Evolutionary conservation across 37 sponge, comb jelly and placozoan species (phyloP), one percentile per base, ranked within the genome.

Genomic region (Mnemiopsis leidyi): DNA sequence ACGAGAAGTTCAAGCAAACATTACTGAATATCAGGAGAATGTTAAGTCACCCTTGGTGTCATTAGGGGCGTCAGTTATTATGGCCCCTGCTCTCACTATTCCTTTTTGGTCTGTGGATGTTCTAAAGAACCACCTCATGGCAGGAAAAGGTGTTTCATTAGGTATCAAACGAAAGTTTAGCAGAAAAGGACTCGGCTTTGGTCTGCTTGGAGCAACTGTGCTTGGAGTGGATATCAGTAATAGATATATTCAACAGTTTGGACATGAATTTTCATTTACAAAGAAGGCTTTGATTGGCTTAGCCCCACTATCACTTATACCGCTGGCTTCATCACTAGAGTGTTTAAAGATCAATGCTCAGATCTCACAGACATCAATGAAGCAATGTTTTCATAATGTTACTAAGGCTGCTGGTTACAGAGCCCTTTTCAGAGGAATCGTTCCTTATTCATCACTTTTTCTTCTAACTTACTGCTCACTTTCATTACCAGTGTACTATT

Each of bases 351-450:
- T 85, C 5, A 85, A 85, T 26, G 33, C 36, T n/a, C 90, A 85
- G 30, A 33, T 85, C 24, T 38, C 61, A 16, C 90, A 85, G 61
- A 23, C 36, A 28, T n/a, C 61, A 20, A 38, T 85, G 90, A 85
- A 85, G 35, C 61, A 85, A 40, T 85, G 61, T n/a, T 85, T 35
- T 35, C 5, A 21, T 25, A 85, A 85, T 23, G 23, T 85, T 23
- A 85, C 25, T 1, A 1, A 85, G 35, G 2, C 61, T 20, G 32
- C 26, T 77, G 90, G 90, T 25, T 85, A 85, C 36, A n/a, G 2
- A 85, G 90, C 61, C 23, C 90, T 85, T 0, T n/a, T 85, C 61
- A 85, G 90, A 85, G 90, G 90, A 23, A 3, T 85, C 9, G 90
- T 38, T 38, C 61, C 90, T 23, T 40, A 85, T 39, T 23, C 90